These are phyloP conservation scores for Clunio marinus DNA, from an alignment of 2,888 invertebrate genomes.

Conservation along the genomic window DNA sequence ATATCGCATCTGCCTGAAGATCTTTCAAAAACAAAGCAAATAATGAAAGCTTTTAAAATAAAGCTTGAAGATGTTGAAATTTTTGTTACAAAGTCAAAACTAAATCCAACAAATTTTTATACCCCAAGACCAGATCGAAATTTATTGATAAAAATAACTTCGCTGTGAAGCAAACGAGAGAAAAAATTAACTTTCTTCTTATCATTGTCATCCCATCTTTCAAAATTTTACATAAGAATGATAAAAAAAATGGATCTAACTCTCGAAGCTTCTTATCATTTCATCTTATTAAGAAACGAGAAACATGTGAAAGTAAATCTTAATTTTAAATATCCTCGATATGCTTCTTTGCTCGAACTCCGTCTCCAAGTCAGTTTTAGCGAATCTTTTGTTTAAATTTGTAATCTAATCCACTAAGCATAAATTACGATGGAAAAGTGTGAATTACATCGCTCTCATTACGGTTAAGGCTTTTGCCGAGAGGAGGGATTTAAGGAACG, in stretches of 20 bases:
- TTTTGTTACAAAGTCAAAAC: too few relatives aligned
- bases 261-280: not conserved
- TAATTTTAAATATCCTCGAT: not conserved
- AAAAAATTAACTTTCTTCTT: not conserved
- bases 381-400: too few relatives aligned
- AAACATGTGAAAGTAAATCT: not conserved
- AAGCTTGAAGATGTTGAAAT: too few relatives aligned
- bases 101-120: not conserved
- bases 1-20: too few relatives aligned
- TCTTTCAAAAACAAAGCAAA: too few relatives aligned
- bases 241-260: too few relatives aligned
- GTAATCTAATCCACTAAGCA: not conserved
- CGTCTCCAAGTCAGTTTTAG: too few relatives aligned
- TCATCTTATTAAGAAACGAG: not conserved
- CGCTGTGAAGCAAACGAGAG: not conserved
- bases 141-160: not conserved
- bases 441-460: not conserved
- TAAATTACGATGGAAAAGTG: slow-evolving; percentile 1
- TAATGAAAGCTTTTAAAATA: too few relatives aligned
- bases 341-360: too few relatives aligned
- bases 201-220: not conserved
- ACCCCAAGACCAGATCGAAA: not conserved
- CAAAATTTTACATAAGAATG: not conserved
- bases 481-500: too few relatives aligned
- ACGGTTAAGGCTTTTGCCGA: not conserved